phyloP scores from a whole-genome alignment of 2,888 invertebrate species.

The Terebella lapidaria region DNA sequence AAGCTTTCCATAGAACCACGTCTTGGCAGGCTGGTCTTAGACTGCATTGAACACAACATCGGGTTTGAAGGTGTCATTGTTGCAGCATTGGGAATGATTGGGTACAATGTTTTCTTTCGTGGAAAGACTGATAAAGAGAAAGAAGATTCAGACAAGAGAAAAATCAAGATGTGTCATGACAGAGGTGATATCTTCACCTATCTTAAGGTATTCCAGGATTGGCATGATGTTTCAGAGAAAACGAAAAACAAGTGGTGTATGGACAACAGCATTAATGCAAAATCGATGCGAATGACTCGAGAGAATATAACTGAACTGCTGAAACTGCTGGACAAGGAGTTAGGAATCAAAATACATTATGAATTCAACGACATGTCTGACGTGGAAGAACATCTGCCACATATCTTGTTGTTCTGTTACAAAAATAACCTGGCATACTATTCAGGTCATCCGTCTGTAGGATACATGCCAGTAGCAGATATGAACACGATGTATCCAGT shows the following conservation, averaged over 20 bases:
- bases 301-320: conserved; percentile 15
- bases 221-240: conserved; percentile 27
- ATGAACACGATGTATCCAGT: not conserved
- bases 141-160: conserved; percentile 31
- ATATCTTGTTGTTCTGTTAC: not conserved
- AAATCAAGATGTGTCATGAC: conserved; percentile 35
- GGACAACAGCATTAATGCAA: conserved; percentile 47
- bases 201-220: conserved; percentile 36
- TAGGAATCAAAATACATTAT: not conserved
- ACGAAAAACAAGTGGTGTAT: conserved; percentile 18
- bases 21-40: conserved; percentile 32
- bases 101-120: conserved; percentile 41
- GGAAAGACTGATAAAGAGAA: conserved; percentile 34
- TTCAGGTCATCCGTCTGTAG: not conserved
- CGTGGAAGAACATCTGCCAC: not conserved
- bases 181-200: conserved; percentile 41
- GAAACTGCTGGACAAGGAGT: not conserved
- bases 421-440: not conserved
- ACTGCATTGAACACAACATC: conserved; percentile 28
- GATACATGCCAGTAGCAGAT: not conserved
- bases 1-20: conserved; percentile 44
- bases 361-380: not conserved
- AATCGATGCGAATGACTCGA: conserved; percentile 35
- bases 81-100: conserved; percentile 37
- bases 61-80: conserved; percentile 38